Evolutionary conservation across 1,140 invertebrate genomes (phyloP).

Genomic region (Anagrus nilaparvatae): DNA sequence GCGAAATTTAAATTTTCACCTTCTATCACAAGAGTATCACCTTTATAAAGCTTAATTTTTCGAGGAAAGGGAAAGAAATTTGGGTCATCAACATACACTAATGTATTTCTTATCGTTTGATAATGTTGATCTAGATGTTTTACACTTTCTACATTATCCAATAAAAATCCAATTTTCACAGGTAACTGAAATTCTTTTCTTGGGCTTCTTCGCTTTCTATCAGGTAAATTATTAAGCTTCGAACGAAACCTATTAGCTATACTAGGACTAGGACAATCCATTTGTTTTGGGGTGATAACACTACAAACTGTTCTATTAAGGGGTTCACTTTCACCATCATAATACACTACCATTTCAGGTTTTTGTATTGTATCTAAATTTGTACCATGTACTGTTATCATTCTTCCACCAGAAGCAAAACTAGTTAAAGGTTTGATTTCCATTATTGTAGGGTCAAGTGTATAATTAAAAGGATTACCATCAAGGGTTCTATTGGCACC

Average conservation of each 20-base stretch:
- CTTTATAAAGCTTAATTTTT: slow-evolving; percentile 81
- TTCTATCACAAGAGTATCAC: slow-evolving; percentile 91
- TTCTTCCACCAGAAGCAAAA: slow-evolving; percentile 84
- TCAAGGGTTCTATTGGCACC: slow-evolving; percentile 64
- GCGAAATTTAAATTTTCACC: slow-evolving; percentile 86
- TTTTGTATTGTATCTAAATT: slow-evolving; percentile 86
- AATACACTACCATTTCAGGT: slow-evolving; percentile 77
- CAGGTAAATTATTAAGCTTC: slow-evolving; percentile 1
- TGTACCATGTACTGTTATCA: slow-evolving; percentile 86
- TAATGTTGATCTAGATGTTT: slow-evolving; percentile 81
- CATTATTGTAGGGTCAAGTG: slow-evolving; percentile 85
- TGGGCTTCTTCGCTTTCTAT: slow-evolving; percentile 15
- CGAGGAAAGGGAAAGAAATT: slow-evolving; percentile 80
- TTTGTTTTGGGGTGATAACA: slow-evolving; percentile 79
- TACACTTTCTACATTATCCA: slow-evolving; percentile 89
- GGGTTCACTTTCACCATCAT: slow-evolving; percentile 54
- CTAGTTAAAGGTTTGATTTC: slow-evolving; percentile 82
- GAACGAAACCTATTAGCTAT: slow-evolving; percentile 34
- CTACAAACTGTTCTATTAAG: slow-evolving; percentile 75
- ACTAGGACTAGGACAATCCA: slow-evolving; percentile 90
- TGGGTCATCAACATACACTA: slow-evolving; percentile 89
- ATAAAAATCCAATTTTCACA: slow-evolving; percentile 79
- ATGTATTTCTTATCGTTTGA: slow-evolving; percentile 57
- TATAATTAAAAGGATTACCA: slow-evolving; percentile 74
- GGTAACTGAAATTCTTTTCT: slow-evolving; percentile 49